Conservation (phyloP, 2,113 vertebrate genomes). For the Sialia sialis region DNA sequence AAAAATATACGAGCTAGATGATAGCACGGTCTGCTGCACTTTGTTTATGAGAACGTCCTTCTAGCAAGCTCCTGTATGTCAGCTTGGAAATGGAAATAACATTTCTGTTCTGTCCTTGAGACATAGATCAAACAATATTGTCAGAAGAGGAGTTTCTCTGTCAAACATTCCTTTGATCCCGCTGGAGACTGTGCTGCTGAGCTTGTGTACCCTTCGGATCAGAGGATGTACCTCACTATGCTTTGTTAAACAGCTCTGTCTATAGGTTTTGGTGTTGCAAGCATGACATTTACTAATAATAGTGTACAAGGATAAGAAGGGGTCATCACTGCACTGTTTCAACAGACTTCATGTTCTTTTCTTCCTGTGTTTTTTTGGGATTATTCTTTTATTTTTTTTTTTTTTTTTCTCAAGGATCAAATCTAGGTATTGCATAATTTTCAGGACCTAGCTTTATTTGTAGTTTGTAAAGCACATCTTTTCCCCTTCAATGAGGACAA, state of each 20-base stretch:
- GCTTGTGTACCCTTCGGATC: background rate
- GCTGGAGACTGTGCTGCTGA: background rate
- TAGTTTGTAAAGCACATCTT: background rate
- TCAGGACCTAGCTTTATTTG: background rate
- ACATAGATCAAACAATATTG: constrained; percentile 41
- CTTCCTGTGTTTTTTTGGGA: fast-evolving
- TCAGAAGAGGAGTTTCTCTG: background rate
- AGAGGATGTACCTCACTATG: background rate
- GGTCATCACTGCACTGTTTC: background rate
- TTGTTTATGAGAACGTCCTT: constrained; percentile 20
- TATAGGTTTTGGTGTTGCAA: background rate
- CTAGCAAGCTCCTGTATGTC: background rate
- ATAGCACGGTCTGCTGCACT: background rate
- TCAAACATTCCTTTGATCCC: constrained; percentile 15
- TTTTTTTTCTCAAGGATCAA: background rate
- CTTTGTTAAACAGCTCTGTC: background rate
- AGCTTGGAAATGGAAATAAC: constrained; percentile 41
- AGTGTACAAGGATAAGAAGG: background rate
- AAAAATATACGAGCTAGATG: background rate
- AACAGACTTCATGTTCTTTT: background rate
- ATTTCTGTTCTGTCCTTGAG: constrained; percentile 47
- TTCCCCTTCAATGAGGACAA: background rate
- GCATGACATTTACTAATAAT: background rate
- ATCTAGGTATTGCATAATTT: background rate
- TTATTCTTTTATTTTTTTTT: background rate